Evolutionary conservation across 1,140 invertebrate species (phyloP), one percentile per base, ranked within the genome.

Genomic region (Trichogramma pretiosum): DNA sequence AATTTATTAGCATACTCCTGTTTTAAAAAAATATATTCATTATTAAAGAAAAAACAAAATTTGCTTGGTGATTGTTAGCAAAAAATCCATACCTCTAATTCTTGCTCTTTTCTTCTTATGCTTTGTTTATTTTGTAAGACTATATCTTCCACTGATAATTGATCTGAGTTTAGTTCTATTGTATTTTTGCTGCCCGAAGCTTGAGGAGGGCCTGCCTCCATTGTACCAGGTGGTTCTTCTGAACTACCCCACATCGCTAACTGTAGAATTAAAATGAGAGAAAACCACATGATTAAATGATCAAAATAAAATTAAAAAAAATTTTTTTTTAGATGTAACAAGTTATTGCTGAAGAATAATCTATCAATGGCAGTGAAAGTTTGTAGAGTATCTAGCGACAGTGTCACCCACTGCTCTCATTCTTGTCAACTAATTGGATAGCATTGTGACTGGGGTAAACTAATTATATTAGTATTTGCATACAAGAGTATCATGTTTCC

Each of bases 281-380:
- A 47, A 54, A 67, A 63, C 62, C 62, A 67, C 56, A 59, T 64
- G 59, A 68, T 70, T 56, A 55, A 58, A 21, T 34, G 54, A 37
- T 26, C 24, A 34, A n/a, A 48, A 52, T 22, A 18, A 16, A n/a
- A 21, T 21, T 19, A 46, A 48, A 9, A 17, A 30, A 23, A 22
- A 57, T 26, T 56, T 30, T 48, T 41, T 11, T 32, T 34, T 37
- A n/a, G 10, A 28, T 28, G 30, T 35, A 19, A 50, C 19, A 18
- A 50, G n/a, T n/a, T n/a, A n/a, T n/a, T n/a, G n/a, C n/a, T n/a
- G n/a, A n/a, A n/a, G n/a, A n/a, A 48, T 56, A 34, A 36, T 55
- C 56, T 61, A 57, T 65, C 55, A 65, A 61, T 68, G 64, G 60
- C 64, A 68, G 59, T 66, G 62, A 68, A 68, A 68, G 60, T 68